Evolutionary conservation across 2,888 invertebrate species (phyloP), one percentile per base, ranked within the genome.

Genomic region (Lapara coniferarum): DNA sequence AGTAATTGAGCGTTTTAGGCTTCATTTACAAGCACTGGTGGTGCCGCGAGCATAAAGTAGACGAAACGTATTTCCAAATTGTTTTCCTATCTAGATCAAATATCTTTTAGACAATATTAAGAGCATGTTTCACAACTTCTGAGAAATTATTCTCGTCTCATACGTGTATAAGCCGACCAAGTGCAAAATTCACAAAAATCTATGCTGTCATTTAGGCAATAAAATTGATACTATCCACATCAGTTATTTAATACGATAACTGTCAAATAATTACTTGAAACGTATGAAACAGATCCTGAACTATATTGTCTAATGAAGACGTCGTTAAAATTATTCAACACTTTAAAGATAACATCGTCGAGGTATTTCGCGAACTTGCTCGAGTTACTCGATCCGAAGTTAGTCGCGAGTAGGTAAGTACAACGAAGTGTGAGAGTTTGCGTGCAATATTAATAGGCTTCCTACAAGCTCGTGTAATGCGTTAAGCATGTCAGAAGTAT

Each of bases 331-430:
- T 63, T 49, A 63, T 46, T 49, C 16, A 49, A 49, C 63, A 49
- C 46, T 46, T 49, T 37, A 37, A 37, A 63, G 49, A 63, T 49
- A 63, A 63, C 63, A 63, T 63, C 46, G 12, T 63, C 19, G 63
- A 49, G 12, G 63, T 49, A 46, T 63, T 46, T 63, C 49, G 16
- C 63, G 13, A 63, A 63, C 46, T 63, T 19, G 19, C 8, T 63
- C 49, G 63, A 63, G 46, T 63, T 49, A 46, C 46, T 63, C 63
- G 46, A 16, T 63, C 49, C 46, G 63, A 63, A 63, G 46, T 49
- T 14, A 25, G 25, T n/a, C n/a, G n/a, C n/a, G n/a, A 2, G 25
- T 12, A 12, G 56, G 19, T 19, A 2, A 10, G 56, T 13, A 56
- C 16, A 16, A 16, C 55, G 56, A 13, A 30, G 19, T 56, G 5